phyloP scores from a whole-genome alignment of 2,888 invertebrate genomes.

The Abscondita cerata region DNA sequence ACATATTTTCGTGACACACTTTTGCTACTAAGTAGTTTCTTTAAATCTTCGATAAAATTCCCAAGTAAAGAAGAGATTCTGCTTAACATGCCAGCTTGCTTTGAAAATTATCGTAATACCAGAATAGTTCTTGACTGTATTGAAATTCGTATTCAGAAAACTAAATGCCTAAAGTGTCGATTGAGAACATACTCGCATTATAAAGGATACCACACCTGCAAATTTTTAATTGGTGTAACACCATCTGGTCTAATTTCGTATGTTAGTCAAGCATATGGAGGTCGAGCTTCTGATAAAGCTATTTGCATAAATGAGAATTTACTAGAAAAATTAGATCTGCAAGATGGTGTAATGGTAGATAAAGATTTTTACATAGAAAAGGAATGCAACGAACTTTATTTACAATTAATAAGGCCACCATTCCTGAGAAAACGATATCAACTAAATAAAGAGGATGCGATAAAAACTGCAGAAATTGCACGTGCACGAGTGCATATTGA shows the following conservation, averaged over 20 bases:
- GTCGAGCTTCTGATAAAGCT: not conserved
- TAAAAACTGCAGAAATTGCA: not conserved
- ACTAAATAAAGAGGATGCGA: not conserved
- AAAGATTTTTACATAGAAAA: constrained; percentile 2
- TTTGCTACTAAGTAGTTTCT: no score
- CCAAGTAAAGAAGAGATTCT: constrained; percentile 6
- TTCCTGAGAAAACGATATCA: not conserved
- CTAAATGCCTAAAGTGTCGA: not conserved
- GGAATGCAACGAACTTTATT: not conserved
- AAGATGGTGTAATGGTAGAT: constrained; percentile 3
- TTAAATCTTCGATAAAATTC: constrained; percentile 1
- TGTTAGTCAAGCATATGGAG: constrained; percentile 3
- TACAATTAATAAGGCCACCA: constrained; percentile 5
- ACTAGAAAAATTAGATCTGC: constrained; percentile 2
- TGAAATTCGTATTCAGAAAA: not conserved
- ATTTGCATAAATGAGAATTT: constrained; percentile 1
- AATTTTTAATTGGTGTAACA: constrained; percentile 5
- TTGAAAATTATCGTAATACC: not conserved
- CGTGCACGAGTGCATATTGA: constrained; percentile 2
- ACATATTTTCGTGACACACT: no score
- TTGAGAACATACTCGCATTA: not conserved
- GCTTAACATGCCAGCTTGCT: not conserved
- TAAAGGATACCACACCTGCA: not conserved
- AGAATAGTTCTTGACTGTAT: not conserved
- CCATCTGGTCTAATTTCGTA: constrained; percentile 1